Evolutionary conservation across 1,140 invertebrate genomes (phyloP), one percentile per base, ranked within the genome.

Genomic region (Papilio polytes): DNA sequence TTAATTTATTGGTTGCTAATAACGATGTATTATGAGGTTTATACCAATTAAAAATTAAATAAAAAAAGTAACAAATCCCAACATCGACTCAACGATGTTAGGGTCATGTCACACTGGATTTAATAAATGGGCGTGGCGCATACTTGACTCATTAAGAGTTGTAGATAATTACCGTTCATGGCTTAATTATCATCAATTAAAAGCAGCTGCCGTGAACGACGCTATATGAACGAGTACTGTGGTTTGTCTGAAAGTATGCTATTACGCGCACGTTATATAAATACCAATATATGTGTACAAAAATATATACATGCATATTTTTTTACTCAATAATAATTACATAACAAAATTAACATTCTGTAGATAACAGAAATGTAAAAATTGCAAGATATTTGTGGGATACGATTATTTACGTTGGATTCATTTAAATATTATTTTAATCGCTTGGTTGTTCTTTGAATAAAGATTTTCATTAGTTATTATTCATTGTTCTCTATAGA

Each of bases 121-220:
- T 36, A 70, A 70, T 15, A 70, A 70, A 13, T 36, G 15, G 63
- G 63, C 22, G 63, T 26, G 63, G 22, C 63, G 26, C 63, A 70
- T 70, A 70, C 26, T 70, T 70, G 63, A 31, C 63, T 36, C 26
- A 70, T 70, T 70, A 70, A 70, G 63, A 70, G 26, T 31, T 3
- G 63, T 70, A 70, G 63, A 70, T 36, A 70, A 70, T 70, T 70
- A 70, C 63, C 63, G 63, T 70, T 70, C 26, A 31, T 66, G 73
- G 48, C 59, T 80, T 72, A 85, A 80, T 85, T 83, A 83, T 66
- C 63, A 81, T 78, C 80, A 85, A 85, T 85, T 81, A 80, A 74
- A 81, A 81, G 76, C 84, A 85, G 81, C 84, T 85, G 84, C 74
- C 73, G 76, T 48, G 77, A 80, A 80, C 56, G 41, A 7, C 46